phyloP scores from a whole-genome alignment of 2,113 vertebrate species.

The Centropus bengalensis region DNA sequence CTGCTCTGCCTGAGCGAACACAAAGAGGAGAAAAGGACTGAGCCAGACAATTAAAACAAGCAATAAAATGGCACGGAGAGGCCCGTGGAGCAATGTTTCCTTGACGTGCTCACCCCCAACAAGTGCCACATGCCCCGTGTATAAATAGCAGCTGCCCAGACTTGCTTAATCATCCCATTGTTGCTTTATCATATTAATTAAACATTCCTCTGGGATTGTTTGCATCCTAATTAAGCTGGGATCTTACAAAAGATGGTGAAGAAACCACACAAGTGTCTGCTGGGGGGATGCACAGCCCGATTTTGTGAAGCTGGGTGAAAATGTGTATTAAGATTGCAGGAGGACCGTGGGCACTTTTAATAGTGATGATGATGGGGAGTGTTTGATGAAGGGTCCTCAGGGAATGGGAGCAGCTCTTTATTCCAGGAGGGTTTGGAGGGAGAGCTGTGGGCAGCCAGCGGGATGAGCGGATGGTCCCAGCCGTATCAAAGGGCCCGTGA shows the following conservation, averaged over 20 bases:
- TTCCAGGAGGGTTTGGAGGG: neutral
- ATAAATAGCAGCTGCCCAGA: slow-evolving; percentile 56
- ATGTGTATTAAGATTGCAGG: fast-evolving
- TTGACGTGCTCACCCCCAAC: neutral
- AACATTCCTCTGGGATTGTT: slow-evolving; percentile 63
- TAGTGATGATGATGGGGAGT: fast-evolving
- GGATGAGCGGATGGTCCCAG: neutral
- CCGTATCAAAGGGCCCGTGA: slow-evolving; percentile 11
- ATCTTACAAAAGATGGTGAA: slow-evolving; percentile 15
- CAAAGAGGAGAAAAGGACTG: slow-evolving; percentile 37
- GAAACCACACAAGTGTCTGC: neutral
- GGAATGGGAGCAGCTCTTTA: neutral
- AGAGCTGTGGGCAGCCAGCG: neutral
- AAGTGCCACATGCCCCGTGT: slow-evolving; percentile 45
- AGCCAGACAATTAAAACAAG: slow-evolving; percentile 15
- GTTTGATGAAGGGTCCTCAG: fast-evolving
- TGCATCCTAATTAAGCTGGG: slow-evolving; percentile 47
- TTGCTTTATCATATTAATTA: slow-evolving; percentile 67
- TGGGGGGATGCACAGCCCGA: neutral
- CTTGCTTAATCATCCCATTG: slow-evolving; percentile 65
- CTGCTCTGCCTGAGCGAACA: neutral
- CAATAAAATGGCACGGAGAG: neutral
- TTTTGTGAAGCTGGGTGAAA: neutral
- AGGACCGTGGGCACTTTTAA: neutral
- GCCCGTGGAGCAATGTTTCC: neutral